These are phyloP conservation scores for Ligdia adustata DNA, from an alignment of 2,888 invertebrate genomes.

Conservation along the genomic window DNA sequence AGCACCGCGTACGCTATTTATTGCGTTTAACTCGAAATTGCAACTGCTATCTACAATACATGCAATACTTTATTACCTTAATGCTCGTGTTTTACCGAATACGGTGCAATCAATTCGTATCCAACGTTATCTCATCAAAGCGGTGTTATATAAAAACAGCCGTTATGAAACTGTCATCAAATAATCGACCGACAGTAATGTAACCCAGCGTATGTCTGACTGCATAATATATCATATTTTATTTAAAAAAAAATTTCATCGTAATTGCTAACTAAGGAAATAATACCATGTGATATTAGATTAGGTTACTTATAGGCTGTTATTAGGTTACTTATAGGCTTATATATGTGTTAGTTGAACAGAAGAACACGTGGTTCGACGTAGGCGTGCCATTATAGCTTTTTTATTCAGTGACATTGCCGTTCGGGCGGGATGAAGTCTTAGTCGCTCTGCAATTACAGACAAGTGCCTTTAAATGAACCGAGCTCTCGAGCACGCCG, in stretches of 20 bases:
- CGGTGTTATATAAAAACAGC: too few relatives aligned
- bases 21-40: slow-evolving; percentile 77
- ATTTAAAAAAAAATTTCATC: too few relatives aligned
- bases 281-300: too few relatives aligned
- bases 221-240: too few relatives aligned
- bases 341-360: slow-evolving; percentile 46
- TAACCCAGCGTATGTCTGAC: too few relatives aligned
- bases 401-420: slow-evolving; percentile 74
- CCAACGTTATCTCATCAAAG: too few relatives aligned
- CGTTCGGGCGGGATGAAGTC: slow-evolving; percentile 70
- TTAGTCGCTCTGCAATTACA: slow-evolving; percentile 81
- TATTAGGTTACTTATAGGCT: too few relatives aligned
- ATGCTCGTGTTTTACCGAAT: slow-evolving; percentile 13
- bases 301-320: too few relatives aligned
- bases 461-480: slow-evolving; percentile 83
- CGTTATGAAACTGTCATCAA: too few relatives aligned
- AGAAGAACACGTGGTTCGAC: slow-evolving; percentile 48
- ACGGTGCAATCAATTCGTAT: too few relatives aligned
- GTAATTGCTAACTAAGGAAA: too few relatives aligned
- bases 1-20: slow-evolving; percentile 78
- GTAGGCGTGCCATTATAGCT: slow-evolving; percentile 76
- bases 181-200: too few relatives aligned
- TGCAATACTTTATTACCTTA: slow-evolving; percentile 30
- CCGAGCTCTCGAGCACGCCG: slow-evolving; percentile 82
- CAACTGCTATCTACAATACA: slow-evolving; percentile 63